Evolutionary conservation across 2,797 vertebrate genomes (phyloP), one percentile per base, ranked within the genome.

Genomic region (Diplodus sargus): DNA sequence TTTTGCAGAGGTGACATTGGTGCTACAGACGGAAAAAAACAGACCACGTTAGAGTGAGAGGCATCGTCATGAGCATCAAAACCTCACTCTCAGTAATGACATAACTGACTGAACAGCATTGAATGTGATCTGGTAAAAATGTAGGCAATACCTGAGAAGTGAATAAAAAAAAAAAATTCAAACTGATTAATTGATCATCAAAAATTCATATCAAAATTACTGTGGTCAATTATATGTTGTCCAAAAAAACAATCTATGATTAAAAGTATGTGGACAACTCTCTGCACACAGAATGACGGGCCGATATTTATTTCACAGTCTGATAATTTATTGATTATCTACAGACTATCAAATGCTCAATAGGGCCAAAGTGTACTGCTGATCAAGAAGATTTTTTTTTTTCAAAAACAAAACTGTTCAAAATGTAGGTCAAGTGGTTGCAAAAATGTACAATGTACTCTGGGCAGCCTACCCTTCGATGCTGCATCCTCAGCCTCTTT

Each of bases 1-100:
- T 99, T 99, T 92, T 99, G 97, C 56, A 99, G 96, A 51, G 96
- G 95, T 85, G 96, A 97, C 89, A 95, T 94, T 3, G 97, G 96
- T 10, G 95, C 98, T 99, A 84, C 30, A 63, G 45, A 70, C 30
- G 84, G 64, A 92, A 82, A 92, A 92, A 56, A 78, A 66, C 56
- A 74, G 83, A 58, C 12, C 39, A 60, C 85, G 84, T 13, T 22
- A 90, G 48, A 87, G 77, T 70, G 86, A 71, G 54, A 74, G 17
- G 17, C 13, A 77, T 6, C 53, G 47, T 66, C 16, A 69, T 62
- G 39, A 28, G 72, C 51, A 68, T 52, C 28, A 28, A 49, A 49
- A 62, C 15, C n/a, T 62, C 53, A 25, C 17, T 60, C 43, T 69
- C 12, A 70, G 47, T 1, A 16, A 52, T 61, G 30, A 74, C 39